Evolutionary conservation across 1,140 invertebrate species (phyloP), one percentile per base, ranked within the genome.

Genomic region (Diorhabda elongata): DNA sequence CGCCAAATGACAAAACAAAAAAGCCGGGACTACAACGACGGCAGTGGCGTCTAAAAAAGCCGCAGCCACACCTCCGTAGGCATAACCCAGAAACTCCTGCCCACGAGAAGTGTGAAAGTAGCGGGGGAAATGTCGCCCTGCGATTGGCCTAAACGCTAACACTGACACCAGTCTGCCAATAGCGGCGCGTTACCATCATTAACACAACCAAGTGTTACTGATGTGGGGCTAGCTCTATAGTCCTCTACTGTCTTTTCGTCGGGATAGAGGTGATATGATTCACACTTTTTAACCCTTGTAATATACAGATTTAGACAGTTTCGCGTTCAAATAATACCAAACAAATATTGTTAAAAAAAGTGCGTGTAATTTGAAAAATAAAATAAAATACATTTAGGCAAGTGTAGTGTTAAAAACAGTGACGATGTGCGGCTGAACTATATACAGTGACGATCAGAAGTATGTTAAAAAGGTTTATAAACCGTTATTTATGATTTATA

Each of bases 31-130:
- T 26, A 26, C 26, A 26, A 26, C 47, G 69, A 65, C 62, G 44
- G 41, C 56, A 73, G 76, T 70, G 75, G 73, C 70, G 71, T 67
- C 65, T 67, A 56, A 73, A 77, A 76, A 77, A 76, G 69, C 74
- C 65, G 68, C 62, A 75, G 76, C 73, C 78, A 78, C 78, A 77
- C 78, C 78, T 78, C 73, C 67, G 70, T 74, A 79, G 78, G 78
- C 77, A 77, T 79, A 78, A 79, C 78, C 75, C 69, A 71, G 69
- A 73, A 75, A 75, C 76, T 76, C 78, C 77, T 69, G 76, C 78
- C 78, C 77, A 78, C 78, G 73, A 65, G 66, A 78, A 75, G 77
- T 79, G 78, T 78, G 76, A 78, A 78, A 79, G 75, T 70, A 71
- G 79, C 74, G 79, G 79, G 79, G 75, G 74, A 63, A 70, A 73